Evolutionary conservation across 2,888 invertebrate genomes (phyloP), one percentile per base, ranked within the genome.

Genomic region (Arge pagana): DNA sequence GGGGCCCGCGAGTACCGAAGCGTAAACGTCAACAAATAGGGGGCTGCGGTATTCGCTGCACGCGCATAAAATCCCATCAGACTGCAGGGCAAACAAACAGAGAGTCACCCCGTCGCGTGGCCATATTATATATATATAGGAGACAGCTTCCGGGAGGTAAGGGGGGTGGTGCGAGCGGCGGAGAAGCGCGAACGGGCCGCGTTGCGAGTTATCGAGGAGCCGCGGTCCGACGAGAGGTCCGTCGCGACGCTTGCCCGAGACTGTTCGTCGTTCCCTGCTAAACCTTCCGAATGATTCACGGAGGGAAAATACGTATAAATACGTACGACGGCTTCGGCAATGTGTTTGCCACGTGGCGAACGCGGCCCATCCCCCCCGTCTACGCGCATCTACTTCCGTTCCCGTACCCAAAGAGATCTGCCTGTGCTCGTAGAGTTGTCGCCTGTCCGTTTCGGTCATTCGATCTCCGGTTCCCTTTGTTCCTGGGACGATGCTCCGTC

Each of bases 61-160:
- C 61, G 62, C 63, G 60, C 65, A 70, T 70, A 68, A 72, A 71
- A 66, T 68, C 69, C 69, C 71, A 67, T 70, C 70, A 70, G 66
- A 66, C 61, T 56, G 65, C 65, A 66, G 69, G 70, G 61, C 65
- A 72, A 72, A 72, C 65, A 72, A 71, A 71, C 69, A n/a, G n/a
- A n/a, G n/a, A n/a, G n/a, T n/a, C n/a, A n/a, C n/a, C n/a, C n/a
- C n/a, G n/a, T n/a, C n/a, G n/a, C n/a, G n/a, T n/a, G n/a, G n/a
- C n/a, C n/a, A n/a, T n/a, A n/a, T n/a, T n/a, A n/a, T n/a, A n/a
- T n/a, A n/a, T n/a, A n/a, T n/a, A n/a, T n/a, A n/a, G n/a, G n/a
- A n/a, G n/a, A n/a, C n/a, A n/a, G n/a, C n/a, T n/a, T n/a, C n/a
- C n/a, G n/a, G n/a, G n/a, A n/a, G n/a, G n/a, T n/a, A n/a, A n/a